Evolutionary conservation across 2,113 vertebrate species (phyloP), one percentile per base, ranked within the genome.

Genomic region (Oncorhynchus clarkii): DNA sequence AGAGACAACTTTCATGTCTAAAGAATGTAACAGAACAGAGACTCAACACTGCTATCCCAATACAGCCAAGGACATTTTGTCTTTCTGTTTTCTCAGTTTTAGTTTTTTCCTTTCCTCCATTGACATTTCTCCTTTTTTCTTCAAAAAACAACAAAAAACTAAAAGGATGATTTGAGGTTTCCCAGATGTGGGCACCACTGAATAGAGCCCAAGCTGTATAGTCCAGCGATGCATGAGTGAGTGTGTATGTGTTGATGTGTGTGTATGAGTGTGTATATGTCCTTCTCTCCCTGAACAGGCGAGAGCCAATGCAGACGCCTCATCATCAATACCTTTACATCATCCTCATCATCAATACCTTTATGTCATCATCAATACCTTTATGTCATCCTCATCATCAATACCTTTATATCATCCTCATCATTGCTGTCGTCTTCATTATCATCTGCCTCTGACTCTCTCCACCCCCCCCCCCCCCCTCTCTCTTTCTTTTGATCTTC

Each of bases 151-250:
- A 39, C 39, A 79, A 78, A 84, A 80, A 70, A 85, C 16, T 5
- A 60, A 82, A 86, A 77, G 82, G 78, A 83, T 77, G 82, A 87
- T 87, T 90, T 91, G 90, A 93, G 92, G 92, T 93, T 91, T 90
- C 90, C 85, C 88, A 90, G 39, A 45, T 45, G 39, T 45, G 39
- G 39, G 88, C 88, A 12, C 80, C 31, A 9, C 71, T 72, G 79
- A 87, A 78, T 72, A 64, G 74, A 81, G 81, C 86, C 89, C 85
- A 11, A 4, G 85, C 86, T 86, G 81, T 75, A 82, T 75, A 71
- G 89, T 91, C 88, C 88, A 91, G 88, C 88, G 85, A 81, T 81
- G 29, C 87, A 85, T 82, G 76, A 83, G 80, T 82, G 68, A 81
- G 80, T 79, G 76, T 59, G 27, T 71, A 22, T 18, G 62, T 72